Conservation (phyloP, 2,113 vertebrate species). For the Murina feae region DNA sequence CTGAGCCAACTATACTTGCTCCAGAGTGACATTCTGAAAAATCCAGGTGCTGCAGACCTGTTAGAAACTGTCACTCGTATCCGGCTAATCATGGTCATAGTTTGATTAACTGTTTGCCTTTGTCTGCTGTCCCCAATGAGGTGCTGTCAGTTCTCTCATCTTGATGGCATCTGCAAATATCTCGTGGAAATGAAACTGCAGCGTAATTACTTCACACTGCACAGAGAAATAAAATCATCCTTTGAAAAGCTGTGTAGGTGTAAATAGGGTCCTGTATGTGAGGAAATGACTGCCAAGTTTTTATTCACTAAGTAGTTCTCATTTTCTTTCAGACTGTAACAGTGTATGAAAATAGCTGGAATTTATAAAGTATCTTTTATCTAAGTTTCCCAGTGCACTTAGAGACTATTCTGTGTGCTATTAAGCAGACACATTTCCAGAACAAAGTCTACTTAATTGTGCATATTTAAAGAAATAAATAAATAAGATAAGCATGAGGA, state of each 20-base stretch:
- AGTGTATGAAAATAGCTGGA: background rate
- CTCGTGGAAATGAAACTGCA: background rate
- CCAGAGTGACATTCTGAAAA: background rate
- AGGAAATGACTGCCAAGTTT: background rate
- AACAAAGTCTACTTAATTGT: background rate
- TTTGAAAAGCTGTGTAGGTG: background rate
- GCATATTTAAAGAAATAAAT: background rate
- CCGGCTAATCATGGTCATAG: background rate
- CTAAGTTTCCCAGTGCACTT: background rate
- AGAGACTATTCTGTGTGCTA: background rate
- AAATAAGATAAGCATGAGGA: background rate
- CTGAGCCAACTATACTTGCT: background rate
- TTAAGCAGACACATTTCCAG: background rate
- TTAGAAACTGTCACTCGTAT: background rate
- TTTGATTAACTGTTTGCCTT: slow-evolving; percentile 44
- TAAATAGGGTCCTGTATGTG: background rate
- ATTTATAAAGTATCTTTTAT: background rate
- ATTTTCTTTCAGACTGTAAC: background rate
- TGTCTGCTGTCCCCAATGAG: slow-evolving; percentile 7
- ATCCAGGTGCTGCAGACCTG: background rate
- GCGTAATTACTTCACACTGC: slow-evolving; percentile 12
- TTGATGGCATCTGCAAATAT: slow-evolving; percentile 19
- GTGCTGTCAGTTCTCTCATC: background rate
- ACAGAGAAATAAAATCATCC: background rate
- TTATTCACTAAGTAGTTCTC: background rate